Base-by-base conservation (phyloP, 30 jellyfish, hydroid and myxozoan species). In the Chrysaora quinquecirrha region DNA sequence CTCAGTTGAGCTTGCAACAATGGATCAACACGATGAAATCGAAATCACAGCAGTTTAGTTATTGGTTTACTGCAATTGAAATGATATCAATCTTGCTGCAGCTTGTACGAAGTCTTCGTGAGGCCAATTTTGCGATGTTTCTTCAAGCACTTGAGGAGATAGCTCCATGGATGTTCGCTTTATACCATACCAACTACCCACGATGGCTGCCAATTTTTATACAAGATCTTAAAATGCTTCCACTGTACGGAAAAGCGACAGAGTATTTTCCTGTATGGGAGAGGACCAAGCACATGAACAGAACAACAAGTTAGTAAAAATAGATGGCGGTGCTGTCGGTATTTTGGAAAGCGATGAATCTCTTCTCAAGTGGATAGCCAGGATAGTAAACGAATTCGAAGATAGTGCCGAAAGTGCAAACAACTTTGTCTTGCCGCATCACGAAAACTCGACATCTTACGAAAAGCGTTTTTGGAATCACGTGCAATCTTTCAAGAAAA, bases 211-310 rank as follows among this genome's bases (percentile, higher is more conserved):
- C 34, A 2, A 29, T 71, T 3, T 38, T 30, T 71, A 16, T 71
- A 32, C 11, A 38, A n/a, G 83, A 71, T 38, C 76, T 71, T 3
- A 10, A 71, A 20, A 16, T 2, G 3, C 30, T 71, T 6, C 25
- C 83, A 71, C 73, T 11, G 22, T 71, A 20, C 11, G 28, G 22
- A 71, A 71, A 33, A 2, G 29, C 3, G 14, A 71, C 34, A 71
- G 30, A 6, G 12, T 11, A 22, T 71, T 71, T 71, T 46, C 83
- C 3, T 6, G 18, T 29, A 71, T 71, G 20, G 83, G 76, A 3
- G 29, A 11, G 6, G 83, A 71, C 48, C 83, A 71, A 32, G 75
- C 83, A 2, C 83, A 71, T 71, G 83, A 71, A 30, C 75, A 30
- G 30, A 71, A 33, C 29, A 71, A 71, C 78, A 71, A 71, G 34